Conservation (phyloP, 2,797 vertebrate genomes). For the Hapalemur alaotrensis region DNA sequence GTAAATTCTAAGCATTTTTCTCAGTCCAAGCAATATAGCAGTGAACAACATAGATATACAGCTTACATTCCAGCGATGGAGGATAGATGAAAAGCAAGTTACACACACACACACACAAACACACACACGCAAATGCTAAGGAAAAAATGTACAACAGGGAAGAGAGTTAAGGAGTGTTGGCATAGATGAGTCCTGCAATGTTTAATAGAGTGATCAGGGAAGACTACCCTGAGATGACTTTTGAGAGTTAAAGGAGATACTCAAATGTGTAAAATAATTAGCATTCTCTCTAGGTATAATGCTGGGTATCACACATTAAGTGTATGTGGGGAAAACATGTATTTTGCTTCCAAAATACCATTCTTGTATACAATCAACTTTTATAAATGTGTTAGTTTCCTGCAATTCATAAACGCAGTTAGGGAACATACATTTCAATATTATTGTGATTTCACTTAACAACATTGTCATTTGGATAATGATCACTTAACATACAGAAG, state of each 20-base stretch:
- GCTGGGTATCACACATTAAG: not conserved
- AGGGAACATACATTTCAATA: not conserved
- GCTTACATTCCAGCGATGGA: not conserved
- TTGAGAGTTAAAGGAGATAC: not conserved
- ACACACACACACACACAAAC: not conserved
- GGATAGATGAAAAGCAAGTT: too few species aligned
- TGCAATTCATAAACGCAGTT: not conserved
- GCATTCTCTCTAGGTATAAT: not conserved
- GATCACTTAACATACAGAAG: not conserved
- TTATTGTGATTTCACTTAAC: not conserved
- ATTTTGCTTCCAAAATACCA: not conserved
- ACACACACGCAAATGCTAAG: not conserved
- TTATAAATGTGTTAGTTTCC: not conserved
- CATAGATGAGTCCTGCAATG: fast-evolving
- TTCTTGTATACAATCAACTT: conserved; percentile 24
- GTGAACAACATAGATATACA: not conserved
- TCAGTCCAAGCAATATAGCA: not conserved
- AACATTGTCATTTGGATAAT: not conserved
- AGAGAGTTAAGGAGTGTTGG: fast-evolving
- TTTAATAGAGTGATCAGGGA: not conserved
- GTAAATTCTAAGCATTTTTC: not conserved
- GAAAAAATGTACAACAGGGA: not conserved
- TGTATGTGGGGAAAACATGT: not conserved
- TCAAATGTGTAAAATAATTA: not conserved
- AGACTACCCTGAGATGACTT: not conserved